phyloP scores from a whole-genome alignment of 1,140 invertebrate genomes.

The Drosophila bifasciata region DNA sequence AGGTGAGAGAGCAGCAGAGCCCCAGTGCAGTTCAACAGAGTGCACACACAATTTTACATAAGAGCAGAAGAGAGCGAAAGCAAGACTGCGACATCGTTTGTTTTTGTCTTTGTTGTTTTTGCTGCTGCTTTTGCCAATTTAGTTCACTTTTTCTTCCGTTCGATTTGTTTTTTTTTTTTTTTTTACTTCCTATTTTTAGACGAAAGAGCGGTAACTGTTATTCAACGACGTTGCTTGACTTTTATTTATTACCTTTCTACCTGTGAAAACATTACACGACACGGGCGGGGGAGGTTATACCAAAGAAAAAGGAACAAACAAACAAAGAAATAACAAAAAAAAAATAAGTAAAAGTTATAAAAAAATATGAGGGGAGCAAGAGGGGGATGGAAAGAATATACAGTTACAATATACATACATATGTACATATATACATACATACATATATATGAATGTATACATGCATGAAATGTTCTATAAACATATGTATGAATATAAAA shows the following conservation, averaged over 20 bases:
- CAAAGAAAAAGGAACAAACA: slow-evolving; percentile 12
- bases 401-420: too few species aligned
- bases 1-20: slow-evolving; percentile 87
- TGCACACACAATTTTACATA: slow-evolving; percentile 36
- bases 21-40: slow-evolving; percentile 20
- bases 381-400: too few species aligned
- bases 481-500: too few species aligned
- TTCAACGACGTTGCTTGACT: slow-evolving; percentile 7
- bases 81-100: slow-evolving; percentile 17
- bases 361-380: too few species aligned
- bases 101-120: slow-evolving; percentile 10
- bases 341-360: too few species aligned
- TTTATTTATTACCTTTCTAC: slow-evolving; percentile 15
- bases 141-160: slow-evolving; percentile 9
- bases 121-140: slow-evolving; percentile 21
- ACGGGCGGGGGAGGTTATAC: too few species aligned
- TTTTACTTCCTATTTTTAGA: too few species aligned
- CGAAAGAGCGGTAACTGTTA: slow-evolving; percentile 31
- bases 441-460: too few species aligned
- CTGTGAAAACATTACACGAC: not conserved
- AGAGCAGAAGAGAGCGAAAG: not conserved
- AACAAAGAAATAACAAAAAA: too few species aligned
- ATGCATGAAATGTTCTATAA: too few species aligned
- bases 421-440: too few species aligned
- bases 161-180: slow-evolving; percentile 5